A percentile compares a stretch with the other conserved stretches of the same genome.
These are phyloP conservation scores for Toxotes lorentzi DNA, from an alignment of 2,797 vertebrate species.

Conservation along the genomic window DNA sequence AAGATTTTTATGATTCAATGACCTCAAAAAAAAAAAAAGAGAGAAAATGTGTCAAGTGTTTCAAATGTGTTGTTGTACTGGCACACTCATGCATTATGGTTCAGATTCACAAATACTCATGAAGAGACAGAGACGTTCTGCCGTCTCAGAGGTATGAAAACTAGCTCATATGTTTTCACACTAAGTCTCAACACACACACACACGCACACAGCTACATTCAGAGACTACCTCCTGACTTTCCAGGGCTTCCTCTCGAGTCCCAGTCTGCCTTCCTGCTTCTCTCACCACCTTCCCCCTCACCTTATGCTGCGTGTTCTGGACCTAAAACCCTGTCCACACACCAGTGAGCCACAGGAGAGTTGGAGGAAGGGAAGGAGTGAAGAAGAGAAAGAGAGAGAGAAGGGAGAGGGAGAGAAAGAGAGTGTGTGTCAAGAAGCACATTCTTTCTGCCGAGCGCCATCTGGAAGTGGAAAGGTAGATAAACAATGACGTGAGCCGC, in stretches of 20 bases:
- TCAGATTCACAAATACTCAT: constrained; percentile 43
- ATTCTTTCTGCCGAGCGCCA: constrained; percentile 85
- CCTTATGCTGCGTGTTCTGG: constrained; percentile 72
- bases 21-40: constrained; percentile 61
- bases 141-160: constrained; percentile 45
- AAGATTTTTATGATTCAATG: constrained; percentile 77
- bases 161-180: constrained; percentile 53
- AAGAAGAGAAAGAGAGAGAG: constrained; percentile 56
- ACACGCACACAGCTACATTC: constrained; percentile 30
- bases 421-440: constrained; percentile 76
- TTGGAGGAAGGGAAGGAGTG: constrained; percentile 46
- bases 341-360: constrained; percentile 74
- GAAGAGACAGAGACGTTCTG: constrained; percentile 18
- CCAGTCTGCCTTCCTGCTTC: constrained; percentile 68
- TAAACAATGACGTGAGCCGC: constrained; percentile 83
- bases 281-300: constrained; percentile 47
- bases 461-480: constrained; percentile 87
- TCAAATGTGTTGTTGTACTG: constrained; percentile 41
- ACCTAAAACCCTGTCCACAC: constrained; percentile 71
- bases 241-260: constrained; percentile 60
- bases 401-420: constrained; percentile 59
- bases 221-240: constrained; percentile 59
- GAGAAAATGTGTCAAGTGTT: constrained; percentile 60
- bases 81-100: constrained; percentile 22
- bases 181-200: constrained; percentile 33